Evolutionary conservation across 2,888 invertebrate genomes (phyloP), one percentile per base, ranked within the genome.

Genomic region (Philereme vetulata): DNA sequence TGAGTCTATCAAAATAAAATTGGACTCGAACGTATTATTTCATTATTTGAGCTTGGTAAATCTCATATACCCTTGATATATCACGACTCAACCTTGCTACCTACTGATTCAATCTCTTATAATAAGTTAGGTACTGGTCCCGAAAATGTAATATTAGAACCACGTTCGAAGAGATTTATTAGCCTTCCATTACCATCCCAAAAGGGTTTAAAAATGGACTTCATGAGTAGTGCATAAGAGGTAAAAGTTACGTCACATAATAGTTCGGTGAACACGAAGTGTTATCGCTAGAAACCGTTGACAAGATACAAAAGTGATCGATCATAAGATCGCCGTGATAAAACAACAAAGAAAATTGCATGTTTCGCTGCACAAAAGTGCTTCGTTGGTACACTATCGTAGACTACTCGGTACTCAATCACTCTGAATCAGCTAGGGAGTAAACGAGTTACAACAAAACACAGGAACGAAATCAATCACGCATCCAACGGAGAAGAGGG

Each of bases 381-480:
- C 55, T 52, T 36, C 45, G 56, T 47, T 45, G 51, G 44, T 55
- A 55, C 51, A 42, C 3, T 33, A 40, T 47, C 50, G 43, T 54
- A 43, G 35, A 54, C 42, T 11, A 11, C 62, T 55, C 48, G 62
- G 58, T 56, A 33, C 62, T 62, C 62, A 58, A 62, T 62, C 62
- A 62, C 62, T 56, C 45, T 33, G 51, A 55, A 53, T 57, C 56
- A 57, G 48, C 48, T 7, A 52, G 51, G 62, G 62, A 58, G 62
- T 51, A 52, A 62, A 56, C 62, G 62, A 58, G 58, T 55, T 55
- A 62, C 62, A 62, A 58, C 54, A 49, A 62, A 64, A 70, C 66
- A 64, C 69, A 74, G 77, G 73, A 76, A 75, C 65, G 71, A 71
- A 76, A 77, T 76, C 75, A 77, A 79, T 78, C 72, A 75, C 71